Evolutionary conservation across 2,888 invertebrate species (phyloP).

Genomic region (Acleris emargana): DNA sequence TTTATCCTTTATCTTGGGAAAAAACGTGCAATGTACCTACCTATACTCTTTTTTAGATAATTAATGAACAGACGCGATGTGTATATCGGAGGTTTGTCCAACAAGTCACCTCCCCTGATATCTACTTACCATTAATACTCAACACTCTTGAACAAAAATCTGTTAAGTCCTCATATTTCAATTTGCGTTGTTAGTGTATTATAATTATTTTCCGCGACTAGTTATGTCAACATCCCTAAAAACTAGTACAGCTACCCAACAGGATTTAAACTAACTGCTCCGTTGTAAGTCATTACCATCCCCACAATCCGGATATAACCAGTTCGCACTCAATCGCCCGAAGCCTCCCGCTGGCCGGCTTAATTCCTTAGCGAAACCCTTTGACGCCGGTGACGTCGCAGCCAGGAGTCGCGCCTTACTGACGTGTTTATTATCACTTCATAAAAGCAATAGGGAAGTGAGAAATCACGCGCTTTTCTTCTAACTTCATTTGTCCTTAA

Average conservation of each 20-base stretch:
- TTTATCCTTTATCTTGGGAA: too few species aligned
- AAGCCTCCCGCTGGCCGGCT: slow-evolving; percentile 76
- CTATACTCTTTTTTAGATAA: too few species aligned
- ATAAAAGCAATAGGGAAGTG: slow-evolving; percentile 48
- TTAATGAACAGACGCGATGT: too few species aligned
- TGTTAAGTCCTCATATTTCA: too few species aligned
- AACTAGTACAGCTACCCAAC: not conserved
- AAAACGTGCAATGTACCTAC: too few species aligned
- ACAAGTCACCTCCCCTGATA: too few species aligned
- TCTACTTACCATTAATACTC: too few species aligned
- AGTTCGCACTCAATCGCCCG: slow-evolving; percentile 62
- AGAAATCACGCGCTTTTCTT: slow-evolving; percentile 22
- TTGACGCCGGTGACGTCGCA: slow-evolving; percentile 77
- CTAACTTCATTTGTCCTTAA: not conserved
- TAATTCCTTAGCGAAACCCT: slow-evolving; percentile 80
- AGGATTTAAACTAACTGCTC: not conserved
- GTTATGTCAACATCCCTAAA: too few species aligned
- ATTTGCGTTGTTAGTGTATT: too few species aligned
- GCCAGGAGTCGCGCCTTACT: slow-evolving; percentile 70
- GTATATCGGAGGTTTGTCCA: too few species aligned
- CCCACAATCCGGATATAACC: slow-evolving; percentile 49
- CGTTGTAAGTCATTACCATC: slow-evolving; percentile 12
- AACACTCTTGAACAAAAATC: too few species aligned
- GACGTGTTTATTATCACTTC: slow-evolving; percentile 69
- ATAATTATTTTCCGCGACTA: too few species aligned